phyloP scores from a whole-genome alignment of 1,140 invertebrate genomes.

The Zophobas morio region DNA sequence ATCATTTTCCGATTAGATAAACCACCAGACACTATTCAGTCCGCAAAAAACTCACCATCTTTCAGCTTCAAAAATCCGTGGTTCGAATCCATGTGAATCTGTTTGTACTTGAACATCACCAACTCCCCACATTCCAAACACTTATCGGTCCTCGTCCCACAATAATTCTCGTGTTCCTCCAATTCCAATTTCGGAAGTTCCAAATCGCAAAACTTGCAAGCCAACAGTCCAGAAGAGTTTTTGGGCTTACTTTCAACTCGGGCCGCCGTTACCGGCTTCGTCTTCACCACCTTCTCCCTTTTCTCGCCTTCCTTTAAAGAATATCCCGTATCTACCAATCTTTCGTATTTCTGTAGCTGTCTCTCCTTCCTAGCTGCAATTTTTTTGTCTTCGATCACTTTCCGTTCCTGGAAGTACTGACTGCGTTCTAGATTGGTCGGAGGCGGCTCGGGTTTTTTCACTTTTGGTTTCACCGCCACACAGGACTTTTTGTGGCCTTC shows the following conservation, averaged over 20 bases:
- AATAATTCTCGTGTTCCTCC: slow-evolving; percentile 75
- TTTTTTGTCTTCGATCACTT: slow-evolving; percentile 59
- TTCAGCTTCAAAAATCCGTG: slow-evolving; percentile 73
- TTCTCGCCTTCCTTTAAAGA: slow-evolving; percentile 46
- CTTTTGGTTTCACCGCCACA: slow-evolving; percentile 40
- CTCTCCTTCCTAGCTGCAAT: slow-evolving; percentile 51
- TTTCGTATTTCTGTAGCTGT: slow-evolving; percentile 57
- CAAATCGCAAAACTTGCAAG: slow-evolving; percentile 76
- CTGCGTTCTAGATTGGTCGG: slow-evolving; percentile 58
- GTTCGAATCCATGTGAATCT: slow-evolving; percentile 75
- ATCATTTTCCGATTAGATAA: neutral
- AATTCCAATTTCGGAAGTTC: slow-evolving; percentile 74
- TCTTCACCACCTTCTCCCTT: no score
- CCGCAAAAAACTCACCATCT: slow-evolving; percentile 69
- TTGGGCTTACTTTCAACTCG: slow-evolving; percentile 24
- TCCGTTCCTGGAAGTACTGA: slow-evolving; percentile 58
- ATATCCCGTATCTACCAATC: slow-evolving; percentile 57
- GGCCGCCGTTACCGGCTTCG: no score
- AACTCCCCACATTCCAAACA: slow-evolving; percentile 76
- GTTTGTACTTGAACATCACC: slow-evolving; percentile 78
- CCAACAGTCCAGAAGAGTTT: slow-evolving; percentile 59
- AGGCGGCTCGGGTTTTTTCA: slow-evolving; percentile 48
- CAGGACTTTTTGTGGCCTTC: slow-evolving; percentile 61
- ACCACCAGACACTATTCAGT: neutral
- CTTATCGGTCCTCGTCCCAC: slow-evolving; percentile 77